These are phyloP conservation scores for Chanos chanos DNA, from an alignment of 2,797 vertebrate genomes.

Conservation along the genomic window DNA sequence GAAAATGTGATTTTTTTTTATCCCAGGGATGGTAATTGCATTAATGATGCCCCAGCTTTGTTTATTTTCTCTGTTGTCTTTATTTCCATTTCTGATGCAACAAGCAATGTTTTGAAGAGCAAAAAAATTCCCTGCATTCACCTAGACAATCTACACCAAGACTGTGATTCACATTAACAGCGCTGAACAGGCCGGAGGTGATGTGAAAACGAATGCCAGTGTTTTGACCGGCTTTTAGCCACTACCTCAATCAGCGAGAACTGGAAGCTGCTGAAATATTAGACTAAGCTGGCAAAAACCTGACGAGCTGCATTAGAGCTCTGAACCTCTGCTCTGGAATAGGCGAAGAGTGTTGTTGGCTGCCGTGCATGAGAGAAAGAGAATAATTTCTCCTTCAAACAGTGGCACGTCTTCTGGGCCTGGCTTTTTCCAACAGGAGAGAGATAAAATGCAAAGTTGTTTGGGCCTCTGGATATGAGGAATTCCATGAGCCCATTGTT, in stretches of 20 bases:
- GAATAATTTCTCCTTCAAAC: conserved; percentile 42
- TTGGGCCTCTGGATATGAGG: conserved; percentile 42
- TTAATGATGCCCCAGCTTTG: conserved; percentile 24
- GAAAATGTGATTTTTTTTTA: conserved; percentile 27
- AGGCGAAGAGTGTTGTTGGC: no score
- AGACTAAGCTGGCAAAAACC: no score
- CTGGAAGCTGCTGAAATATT: no score
- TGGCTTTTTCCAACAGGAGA: conserved; percentile 19
- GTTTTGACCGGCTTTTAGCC: no score
- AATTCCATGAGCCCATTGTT: conserved; percentile 37
- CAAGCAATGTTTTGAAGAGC: conserved; percentile 11
- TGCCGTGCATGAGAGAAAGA: not conserved
- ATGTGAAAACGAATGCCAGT: no score
- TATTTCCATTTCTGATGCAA: conserved; percentile 28
- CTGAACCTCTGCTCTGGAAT: not conserved
- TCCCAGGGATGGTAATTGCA: conserved; percentile 27
- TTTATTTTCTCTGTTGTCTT: conserved; percentile 27
- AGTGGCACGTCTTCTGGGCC: conserved; percentile 31
- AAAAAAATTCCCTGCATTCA: conserved; percentile 7
- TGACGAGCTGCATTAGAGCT: not conserved
- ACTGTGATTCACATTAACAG: conserved; percentile 3
- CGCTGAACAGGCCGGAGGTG: no score
- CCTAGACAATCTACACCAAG: conserved; percentile 1
- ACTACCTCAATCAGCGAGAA: no score
- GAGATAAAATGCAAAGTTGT: conserved; percentile 32